These are phyloP conservation scores for Catharus minimus DNA, from an alignment of 2,113 vertebrate genomes.

Conservation along the genomic window DNA sequence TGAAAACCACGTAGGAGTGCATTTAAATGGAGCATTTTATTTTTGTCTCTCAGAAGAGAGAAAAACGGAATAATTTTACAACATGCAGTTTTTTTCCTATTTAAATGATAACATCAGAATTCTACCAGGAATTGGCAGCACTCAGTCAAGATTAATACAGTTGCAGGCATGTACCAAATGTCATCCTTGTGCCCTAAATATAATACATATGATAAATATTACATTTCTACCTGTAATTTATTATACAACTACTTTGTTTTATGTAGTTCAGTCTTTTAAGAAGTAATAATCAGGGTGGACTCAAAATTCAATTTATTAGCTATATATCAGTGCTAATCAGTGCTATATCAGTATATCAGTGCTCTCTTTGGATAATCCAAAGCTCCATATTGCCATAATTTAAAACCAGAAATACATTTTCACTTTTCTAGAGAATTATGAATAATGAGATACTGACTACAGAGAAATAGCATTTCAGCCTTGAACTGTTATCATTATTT, in stretches of 20 bases:
- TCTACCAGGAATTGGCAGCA: background rate
- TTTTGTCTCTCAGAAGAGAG: background rate
- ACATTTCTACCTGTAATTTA: background rate
- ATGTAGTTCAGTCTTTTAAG: background rate
- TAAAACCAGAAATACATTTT: background rate
- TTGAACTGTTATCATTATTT: background rate
- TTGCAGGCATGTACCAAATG: background rate
- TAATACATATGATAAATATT: background rate
- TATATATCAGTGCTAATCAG: background rate
- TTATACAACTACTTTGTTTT: background rate
- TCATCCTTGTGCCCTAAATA: background rate
- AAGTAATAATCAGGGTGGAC: background rate
- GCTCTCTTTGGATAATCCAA: background rate
- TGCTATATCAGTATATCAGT: background rate
- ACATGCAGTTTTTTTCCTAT: background rate
- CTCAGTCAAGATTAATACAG: background rate
- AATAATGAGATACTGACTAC: background rate
- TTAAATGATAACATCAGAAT: background rate
- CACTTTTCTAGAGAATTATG: background rate
- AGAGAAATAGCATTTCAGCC: background rate
- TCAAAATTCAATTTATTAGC: background rate
- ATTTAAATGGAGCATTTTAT: conserved; percentile 1
- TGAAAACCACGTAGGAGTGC: conserved; percentile 9
- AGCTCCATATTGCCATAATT: background rate
- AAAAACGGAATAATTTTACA: conserved; percentile 9